Base-by-base conservation (phyloP, 2,797 vertebrate species). In the Diplodus puntazzo region DNA sequence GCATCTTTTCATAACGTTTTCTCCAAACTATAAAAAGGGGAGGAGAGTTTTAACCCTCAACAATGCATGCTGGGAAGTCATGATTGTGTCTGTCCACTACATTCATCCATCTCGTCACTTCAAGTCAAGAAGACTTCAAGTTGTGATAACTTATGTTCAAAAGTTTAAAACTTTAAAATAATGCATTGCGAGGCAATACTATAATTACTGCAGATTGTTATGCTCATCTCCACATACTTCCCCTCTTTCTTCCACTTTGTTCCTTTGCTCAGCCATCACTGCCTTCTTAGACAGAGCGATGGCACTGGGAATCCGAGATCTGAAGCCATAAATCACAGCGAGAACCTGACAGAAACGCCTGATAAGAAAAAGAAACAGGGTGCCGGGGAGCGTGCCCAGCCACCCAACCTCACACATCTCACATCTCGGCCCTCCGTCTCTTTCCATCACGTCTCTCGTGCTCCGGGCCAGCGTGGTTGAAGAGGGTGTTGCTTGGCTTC, bases 401-500 rank as follows among this genome's bases (percentile, higher is more conserved):
- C 79, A 84, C 77, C 64, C 63, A 63, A 53, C 66, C 54, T 85
- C 60, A 79, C 85, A 87, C 80, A 66, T 76, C 59, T 73, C 59
- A 83, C 34, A 14, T 80, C 77, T 83, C 69, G 67, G 68, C 42
- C 17, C 42, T 54, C 62, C 12, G 55, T 66, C 59, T 72, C 62
- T 70, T 70, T 62, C 62, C 64, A 71, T 84, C 77, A 67, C 16
- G 12, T 88, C 72, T 80, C 57, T 86, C 69, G 61, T 3, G 25
- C 78, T 80, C 14, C 53, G 64, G 67, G 53, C 71, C 79, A 69
- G 73, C 49, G 9, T 69, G 53, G 30, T 72, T 89, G 70, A 89
- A 92, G 91, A 88, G 91, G 85, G 89, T 94, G 92, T 81, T 68
- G 68, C 79, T 88, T 86, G 83, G 84, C 83, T 87, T 9, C 68